Evolutionary conservation across 2,888 invertebrate genomes (phyloP).

Genomic region (Seira musarum): DNA sequence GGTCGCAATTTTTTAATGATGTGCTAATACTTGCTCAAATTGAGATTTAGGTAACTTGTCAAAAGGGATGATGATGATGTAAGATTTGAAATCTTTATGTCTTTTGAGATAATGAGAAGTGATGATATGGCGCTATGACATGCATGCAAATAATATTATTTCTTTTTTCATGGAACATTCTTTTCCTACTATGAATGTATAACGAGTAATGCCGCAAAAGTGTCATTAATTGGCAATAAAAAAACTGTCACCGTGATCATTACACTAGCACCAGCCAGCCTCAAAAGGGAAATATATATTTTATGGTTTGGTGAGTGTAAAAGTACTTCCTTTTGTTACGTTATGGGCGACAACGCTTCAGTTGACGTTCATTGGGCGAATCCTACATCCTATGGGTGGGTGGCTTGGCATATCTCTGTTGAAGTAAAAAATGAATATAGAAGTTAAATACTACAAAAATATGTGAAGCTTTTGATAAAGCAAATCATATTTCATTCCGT

Average conservation of each 20-base stretch:
- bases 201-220: background rate
- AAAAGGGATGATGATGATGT: no score
- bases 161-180: no score
- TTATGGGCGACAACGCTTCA: background rate
- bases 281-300: background rate
- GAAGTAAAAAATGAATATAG: background rate
- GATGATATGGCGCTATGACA: no score
- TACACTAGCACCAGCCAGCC: background rate
- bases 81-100: no score
- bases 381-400: background rate
- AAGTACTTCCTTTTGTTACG: background rate
- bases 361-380: constrained; percentile 8
- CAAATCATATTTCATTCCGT: no score
- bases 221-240: constrained; percentile 6
- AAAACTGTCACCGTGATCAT: background rate
- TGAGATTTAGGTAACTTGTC: no score
- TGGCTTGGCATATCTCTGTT: background rate
- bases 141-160: no score
- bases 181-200: no score
- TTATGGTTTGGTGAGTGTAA: no score
- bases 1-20: background rate
- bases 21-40: background rate
- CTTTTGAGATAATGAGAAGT: no score
- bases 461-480: no score
- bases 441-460: no score